These are phyloP conservation scores for Ophion ellenae DNA, from an alignment of 2,888 invertebrate genomes.

Conservation along the genomic window DNA sequence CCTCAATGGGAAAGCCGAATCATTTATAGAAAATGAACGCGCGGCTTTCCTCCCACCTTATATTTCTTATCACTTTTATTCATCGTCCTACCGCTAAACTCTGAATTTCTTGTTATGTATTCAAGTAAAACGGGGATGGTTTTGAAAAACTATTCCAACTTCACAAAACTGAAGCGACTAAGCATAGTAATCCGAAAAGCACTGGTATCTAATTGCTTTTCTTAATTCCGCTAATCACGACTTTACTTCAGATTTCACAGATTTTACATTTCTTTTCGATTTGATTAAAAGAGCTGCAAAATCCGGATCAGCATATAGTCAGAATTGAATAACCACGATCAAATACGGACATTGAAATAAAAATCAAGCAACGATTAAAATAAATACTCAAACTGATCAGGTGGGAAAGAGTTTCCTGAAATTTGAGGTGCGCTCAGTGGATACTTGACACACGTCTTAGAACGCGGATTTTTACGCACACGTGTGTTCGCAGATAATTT, in stretches of 20 bases:
- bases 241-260: background rate
- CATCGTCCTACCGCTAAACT: background rate
- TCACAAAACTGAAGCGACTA: too few species aligned
- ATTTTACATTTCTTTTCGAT: background rate
- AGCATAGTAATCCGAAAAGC: too few species aligned
- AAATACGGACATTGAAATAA: background rate
- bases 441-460: background rate
- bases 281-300: background rate
- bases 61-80: background rate
- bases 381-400: too few species aligned
- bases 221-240: background rate
- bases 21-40: background rate
- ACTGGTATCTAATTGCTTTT: background rate
- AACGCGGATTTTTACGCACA: background rate
- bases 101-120: background rate
- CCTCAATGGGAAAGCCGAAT: background rate
- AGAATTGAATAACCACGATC: background rate
- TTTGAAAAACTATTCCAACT: too few species aligned
- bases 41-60: background rate
- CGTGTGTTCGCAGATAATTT: conserved; percentile 5
- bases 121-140: too few species aligned
- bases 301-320: background rate
- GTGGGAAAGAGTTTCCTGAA: too few species aligned
- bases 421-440: too few species aligned
- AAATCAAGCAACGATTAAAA: too few species aligned